Percentiles rank a stretch among this genome's conserved stretches.
phyloP scores from a whole-genome alignment of 2,797 vertebrate species.

The Siniperca obscura region DNA sequence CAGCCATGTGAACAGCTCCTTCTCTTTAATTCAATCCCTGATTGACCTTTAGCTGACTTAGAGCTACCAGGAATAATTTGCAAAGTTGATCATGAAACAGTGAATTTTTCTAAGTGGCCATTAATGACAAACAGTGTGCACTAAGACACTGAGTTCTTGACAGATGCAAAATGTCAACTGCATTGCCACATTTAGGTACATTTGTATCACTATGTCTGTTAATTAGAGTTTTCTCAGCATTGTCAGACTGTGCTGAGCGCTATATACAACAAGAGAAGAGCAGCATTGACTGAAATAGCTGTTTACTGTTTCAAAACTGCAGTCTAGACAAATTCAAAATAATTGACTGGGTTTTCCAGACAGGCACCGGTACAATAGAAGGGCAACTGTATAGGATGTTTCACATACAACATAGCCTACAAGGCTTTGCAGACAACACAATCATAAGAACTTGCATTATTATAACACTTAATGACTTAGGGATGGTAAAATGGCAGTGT shows the following conservation, averaged over 20 bases:
- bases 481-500: not conserved
- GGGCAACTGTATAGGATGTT: slow-evolving; percentile 10
- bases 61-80: slow-evolving; percentile 8
- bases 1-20: slow-evolving; percentile 18
- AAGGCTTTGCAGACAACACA: not conserved
- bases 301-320: slow-evolving; percentile 16
- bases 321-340: slow-evolving; percentile 37
- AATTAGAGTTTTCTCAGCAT: slow-evolving; percentile 39
- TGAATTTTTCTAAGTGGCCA: slow-evolving; percentile 12
- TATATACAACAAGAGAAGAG: not conserved
- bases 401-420: not conserved
- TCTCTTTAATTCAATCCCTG: slow-evolving; percentile 17
- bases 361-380: not conserved
- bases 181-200: not conserved
- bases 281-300: slow-evolving; percentile 23
- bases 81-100: slow-evolving; percentile 19
- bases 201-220: slow-evolving; percentile 22
- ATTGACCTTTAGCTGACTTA: slow-evolving; percentile 20
- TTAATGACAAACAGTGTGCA: slow-evolving; percentile 21
- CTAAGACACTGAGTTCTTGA: not conserved
- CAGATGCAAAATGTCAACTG: slow-evolving; percentile 42
- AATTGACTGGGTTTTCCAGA: slow-evolving; percentile 24
- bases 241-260: not conserved
- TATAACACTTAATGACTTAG: not conserved
- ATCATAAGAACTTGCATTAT: slow-evolving; percentile 17